Evolutionary conservation across 2,888 invertebrate species (phyloP).

Genomic region (Oxyscelio sp.): DNA sequence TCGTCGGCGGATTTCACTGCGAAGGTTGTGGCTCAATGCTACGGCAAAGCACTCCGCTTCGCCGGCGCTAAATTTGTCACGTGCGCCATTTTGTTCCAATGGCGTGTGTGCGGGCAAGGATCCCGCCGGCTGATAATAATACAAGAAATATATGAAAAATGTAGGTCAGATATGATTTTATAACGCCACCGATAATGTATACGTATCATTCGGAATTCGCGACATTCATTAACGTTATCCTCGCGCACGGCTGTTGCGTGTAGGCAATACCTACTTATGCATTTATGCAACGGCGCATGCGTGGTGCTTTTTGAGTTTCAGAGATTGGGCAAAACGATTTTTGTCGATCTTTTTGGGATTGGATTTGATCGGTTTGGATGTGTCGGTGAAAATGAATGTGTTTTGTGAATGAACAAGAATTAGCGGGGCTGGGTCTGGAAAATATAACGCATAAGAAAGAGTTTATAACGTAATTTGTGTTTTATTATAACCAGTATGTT

Average conservation of each 20-base stretch:
- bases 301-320: too few relatives aligned
- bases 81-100: conserved; percentile 52
- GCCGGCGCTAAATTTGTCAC: conserved; percentile 33
- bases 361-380: too few relatives aligned
- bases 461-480: too few relatives aligned
- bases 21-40: conserved; percentile 70
- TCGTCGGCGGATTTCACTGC: conserved; percentile 65
- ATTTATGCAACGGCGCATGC: not conserved
- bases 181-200: conserved; percentile 29
- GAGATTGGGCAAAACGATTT: too few relatives aligned
- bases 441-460: too few relatives aligned
- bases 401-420: too few relatives aligned
- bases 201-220: conserved; percentile 23
- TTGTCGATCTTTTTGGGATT: too few relatives aligned
- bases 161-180: conserved; percentile 51
- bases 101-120: conserved; percentile 26
- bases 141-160: conserved; percentile 34
- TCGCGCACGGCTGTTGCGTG: not conserved
- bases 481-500: too few relatives aligned
- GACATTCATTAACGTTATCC: conserved; percentile 1
- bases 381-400: too few relatives aligned
- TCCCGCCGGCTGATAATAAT: conserved; percentile 22
- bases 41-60: not conserved
- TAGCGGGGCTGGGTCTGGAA: too few relatives aligned
- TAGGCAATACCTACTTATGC: not conserved